Evolutionary conservation across 35 echinoderm and acorn worm species (phyloP).

Genomic region (Patiria miniata): DNA sequence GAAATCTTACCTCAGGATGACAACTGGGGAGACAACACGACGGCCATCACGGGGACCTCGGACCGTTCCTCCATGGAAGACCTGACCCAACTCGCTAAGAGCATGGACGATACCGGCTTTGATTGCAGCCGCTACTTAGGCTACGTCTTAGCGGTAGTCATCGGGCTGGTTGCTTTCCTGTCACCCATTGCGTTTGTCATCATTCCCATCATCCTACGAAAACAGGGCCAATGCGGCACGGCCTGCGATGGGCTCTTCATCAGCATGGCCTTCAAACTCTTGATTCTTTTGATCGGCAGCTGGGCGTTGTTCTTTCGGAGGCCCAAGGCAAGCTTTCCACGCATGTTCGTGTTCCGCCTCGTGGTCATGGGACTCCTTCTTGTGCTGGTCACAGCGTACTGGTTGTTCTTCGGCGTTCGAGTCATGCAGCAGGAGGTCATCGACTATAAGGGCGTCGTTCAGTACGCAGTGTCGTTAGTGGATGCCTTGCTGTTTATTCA

Average conservation of each 20-base stretch:
- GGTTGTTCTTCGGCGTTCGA: constrained; percentile 90
- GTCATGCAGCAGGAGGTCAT: constrained; percentile 46
- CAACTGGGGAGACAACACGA: constrained; percentile 99
- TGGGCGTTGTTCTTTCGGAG: constrained; percentile 88
- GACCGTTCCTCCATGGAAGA: constrained; percentile 79
- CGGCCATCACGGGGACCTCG: constrained; percentile 94
- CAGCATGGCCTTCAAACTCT: constrained; percentile 95
- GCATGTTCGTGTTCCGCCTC: constrained; percentile 80
- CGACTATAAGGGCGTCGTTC: constrained; percentile 72
- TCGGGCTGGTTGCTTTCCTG: constrained; percentile 72
- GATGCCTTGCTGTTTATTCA: constrained; percentile 95
- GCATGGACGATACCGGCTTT: constrained; percentile 68
- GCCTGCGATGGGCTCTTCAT: constrained; percentile 97
- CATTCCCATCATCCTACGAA: constrained; percentile 72
- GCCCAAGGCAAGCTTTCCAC: constrained; percentile 71
- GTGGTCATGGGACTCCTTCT: constrained; percentile 63
- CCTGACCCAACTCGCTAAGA: constrained; percentile 67
- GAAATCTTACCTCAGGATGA: constrained; percentile 99
- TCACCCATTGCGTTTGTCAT: constrained; percentile 95
- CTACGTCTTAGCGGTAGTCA: constrained; percentile 49
- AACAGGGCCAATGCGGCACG: constrained; percentile 46
- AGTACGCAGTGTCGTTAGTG: constrained; percentile 78
- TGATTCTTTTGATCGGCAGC: constrained; percentile 82
- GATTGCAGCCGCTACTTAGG: constrained; percentile 86
- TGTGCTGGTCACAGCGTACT: constrained; percentile 84